These are phyloP conservation scores for Cyanoramphus novaezelandiae DNA, from an alignment of 2,113 vertebrate species.

Conservation along the genomic window DNA sequence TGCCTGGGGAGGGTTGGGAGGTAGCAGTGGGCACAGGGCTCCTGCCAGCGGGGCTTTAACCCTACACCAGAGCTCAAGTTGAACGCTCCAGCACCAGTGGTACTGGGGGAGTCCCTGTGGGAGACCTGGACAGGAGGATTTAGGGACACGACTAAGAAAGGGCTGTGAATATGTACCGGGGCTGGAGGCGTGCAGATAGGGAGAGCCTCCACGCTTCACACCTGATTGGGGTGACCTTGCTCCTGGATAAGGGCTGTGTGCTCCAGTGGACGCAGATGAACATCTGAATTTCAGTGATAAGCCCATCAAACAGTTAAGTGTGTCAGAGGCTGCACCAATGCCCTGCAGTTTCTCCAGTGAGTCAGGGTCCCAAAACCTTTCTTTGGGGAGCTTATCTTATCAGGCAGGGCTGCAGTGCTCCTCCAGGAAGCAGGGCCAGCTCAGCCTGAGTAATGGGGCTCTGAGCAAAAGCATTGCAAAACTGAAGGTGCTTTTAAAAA, in stretches of 20 bases:
- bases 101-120: neutral
- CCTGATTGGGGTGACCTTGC: constrained; percentile 58
- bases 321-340: constrained; percentile 10
- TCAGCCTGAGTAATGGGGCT: constrained; percentile 57
- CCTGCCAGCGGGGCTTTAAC: neutral
- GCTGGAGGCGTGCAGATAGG: neutral
- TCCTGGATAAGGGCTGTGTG: constrained; percentile 17
- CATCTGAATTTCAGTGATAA: constrained; percentile 41
- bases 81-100: neutral
- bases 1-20: neutral
- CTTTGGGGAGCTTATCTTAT: constrained; percentile 70
- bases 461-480: constrained; percentile 55
- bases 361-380: constrained; percentile 62
- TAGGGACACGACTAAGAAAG: neutral
- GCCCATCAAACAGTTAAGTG: constrained; percentile 57
- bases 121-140: neutral
- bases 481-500: constrained; percentile 31
- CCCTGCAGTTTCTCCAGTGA: constrained; percentile 39
- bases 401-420: constrained; percentile 20
- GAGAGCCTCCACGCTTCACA: neutral
- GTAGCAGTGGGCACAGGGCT: neutral
- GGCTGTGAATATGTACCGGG: neutral
- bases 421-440: constrained; percentile 19
- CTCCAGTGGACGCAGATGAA: neutral
- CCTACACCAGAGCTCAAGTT: neutral